Evolutionary conservation across 2,888 invertebrate species (phyloP).

Genomic region (Danaus chrysippus): DNA sequence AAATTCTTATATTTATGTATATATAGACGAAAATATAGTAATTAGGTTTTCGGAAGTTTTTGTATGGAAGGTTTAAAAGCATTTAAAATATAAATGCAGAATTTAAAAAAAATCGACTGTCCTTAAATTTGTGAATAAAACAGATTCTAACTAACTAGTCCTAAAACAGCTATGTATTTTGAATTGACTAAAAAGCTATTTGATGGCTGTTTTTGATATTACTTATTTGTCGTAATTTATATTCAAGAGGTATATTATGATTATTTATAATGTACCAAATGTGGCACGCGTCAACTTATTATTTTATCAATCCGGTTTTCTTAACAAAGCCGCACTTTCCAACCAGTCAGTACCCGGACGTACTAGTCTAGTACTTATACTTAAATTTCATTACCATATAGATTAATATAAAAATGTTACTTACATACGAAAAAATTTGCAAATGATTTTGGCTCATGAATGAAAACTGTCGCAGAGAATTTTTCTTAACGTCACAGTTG

Average conservation of each 20-base stretch:
- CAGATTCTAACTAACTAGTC: too few relatives aligned
- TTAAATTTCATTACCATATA: background rate
- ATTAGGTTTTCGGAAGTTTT: too few relatives aligned
- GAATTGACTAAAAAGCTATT: too few relatives aligned
- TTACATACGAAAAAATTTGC: background rate
- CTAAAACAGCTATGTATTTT: too few relatives aligned
- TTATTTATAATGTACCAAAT: slow-evolving; percentile 11
- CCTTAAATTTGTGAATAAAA: too few relatives aligned
- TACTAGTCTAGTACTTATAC: slow-evolving; percentile 29
- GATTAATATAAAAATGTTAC: background rate
- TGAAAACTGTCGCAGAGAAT: slow-evolving; percentile 15
- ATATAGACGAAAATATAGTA: too few relatives aligned
- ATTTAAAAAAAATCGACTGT: too few relatives aligned
- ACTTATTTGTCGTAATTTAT: too few relatives aligned
- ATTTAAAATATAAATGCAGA: too few relatives aligned
- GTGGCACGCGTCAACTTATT: slow-evolving; percentile 23
- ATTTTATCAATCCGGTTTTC: slow-evolving; percentile 62
- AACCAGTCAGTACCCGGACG: slow-evolving; percentile 56
- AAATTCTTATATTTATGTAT: too few relatives aligned
- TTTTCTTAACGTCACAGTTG: slow-evolving; percentile 22
- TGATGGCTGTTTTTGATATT: too few relatives aligned
- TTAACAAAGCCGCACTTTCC: slow-evolving; percentile 67
- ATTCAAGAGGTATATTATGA: background rate
- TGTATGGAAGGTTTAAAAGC: too few relatives aligned
- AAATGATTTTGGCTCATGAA: slow-evolving; percentile 1